phyloP scores from a whole-genome alignment of 2,888 invertebrate species.

The Neelides folsomi region DNA sequence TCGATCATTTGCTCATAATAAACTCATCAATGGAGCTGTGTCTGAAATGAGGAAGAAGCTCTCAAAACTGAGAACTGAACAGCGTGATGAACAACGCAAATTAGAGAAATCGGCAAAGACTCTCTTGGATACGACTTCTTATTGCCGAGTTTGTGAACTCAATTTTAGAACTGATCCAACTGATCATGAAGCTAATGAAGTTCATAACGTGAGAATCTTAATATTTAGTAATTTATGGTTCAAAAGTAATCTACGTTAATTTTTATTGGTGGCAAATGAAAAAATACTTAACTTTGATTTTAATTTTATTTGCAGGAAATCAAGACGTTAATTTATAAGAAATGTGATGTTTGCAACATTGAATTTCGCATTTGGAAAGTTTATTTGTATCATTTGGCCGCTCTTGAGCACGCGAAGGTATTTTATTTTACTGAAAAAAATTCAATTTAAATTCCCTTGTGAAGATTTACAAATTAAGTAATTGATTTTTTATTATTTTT shows the following conservation, averaged over 20 bases:
- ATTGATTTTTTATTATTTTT: too few species aligned
- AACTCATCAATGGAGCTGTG: constrained; percentile 22
- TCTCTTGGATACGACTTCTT: constrained; percentile 30
- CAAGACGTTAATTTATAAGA: constrained; percentile 27
- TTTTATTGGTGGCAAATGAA: neutral
- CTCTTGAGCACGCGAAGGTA: constrained; percentile 33
- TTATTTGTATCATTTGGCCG: constrained; percentile 30
- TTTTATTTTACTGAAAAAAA: neutral
- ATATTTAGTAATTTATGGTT: neutral
- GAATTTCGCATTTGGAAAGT: constrained; percentile 33
- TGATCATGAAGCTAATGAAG: constrained; percentile 30
- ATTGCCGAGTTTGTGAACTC: constrained; percentile 31
- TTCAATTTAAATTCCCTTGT: too few species aligned
- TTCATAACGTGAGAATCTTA: constrained; percentile 26
- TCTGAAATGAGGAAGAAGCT: constrained; percentile 25
- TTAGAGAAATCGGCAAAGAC: constrained; percentile 30
- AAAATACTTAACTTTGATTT: neutral
- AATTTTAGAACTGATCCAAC: constrained; percentile 32
- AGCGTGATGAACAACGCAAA: constrained; percentile 29
- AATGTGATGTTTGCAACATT: constrained; percentile 31
- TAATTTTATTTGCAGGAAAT: constrained; percentile 20
- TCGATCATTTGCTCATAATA: constrained; percentile 22
- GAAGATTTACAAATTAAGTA: too few species aligned
- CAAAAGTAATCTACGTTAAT: neutral
- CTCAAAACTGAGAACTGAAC: constrained; percentile 18